Evolutionary conservation across 2,888 invertebrate species (phyloP).

Genomic region (Ceraclea dissimilis): DNA sequence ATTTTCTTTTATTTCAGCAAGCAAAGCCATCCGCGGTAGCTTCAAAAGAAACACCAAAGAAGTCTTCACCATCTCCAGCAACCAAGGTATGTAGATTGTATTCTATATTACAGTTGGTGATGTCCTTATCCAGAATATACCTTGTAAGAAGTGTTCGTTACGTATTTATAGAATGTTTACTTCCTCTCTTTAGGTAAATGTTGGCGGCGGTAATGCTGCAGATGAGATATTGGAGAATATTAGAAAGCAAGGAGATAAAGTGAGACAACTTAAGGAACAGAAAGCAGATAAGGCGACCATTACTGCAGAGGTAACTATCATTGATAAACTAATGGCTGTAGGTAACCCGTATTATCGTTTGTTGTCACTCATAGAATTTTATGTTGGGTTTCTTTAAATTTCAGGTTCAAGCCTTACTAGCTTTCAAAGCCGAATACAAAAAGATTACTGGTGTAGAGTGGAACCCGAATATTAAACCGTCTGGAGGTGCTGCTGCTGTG

Average conservation of each 20-base stretch:
- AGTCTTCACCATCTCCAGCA: conserved; percentile 5
- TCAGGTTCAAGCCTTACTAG: conserved; percentile 45
- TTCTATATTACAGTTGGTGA: too few relatives aligned
- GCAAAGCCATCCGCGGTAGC: neutral
- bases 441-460: conserved; percentile 49
- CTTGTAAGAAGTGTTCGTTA: too few relatives aligned
- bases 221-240: conserved; percentile 38
- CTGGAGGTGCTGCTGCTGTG: conserved; percentile 37
- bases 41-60: neutral
- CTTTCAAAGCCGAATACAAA: conserved; percentile 62
- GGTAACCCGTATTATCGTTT: too few relatives aligned
- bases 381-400: too few relatives aligned
- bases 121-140: too few relatives aligned
- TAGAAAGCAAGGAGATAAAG: conserved; percentile 54
- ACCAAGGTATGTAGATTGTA: conserved; percentile 11
- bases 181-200: too few relatives aligned
- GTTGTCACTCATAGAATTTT: too few relatives aligned
- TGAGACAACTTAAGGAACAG: conserved; percentile 59
- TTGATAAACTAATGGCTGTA: too few relatives aligned
- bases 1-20: conserved; percentile 3
- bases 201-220: conserved; percentile 19
- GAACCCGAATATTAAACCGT: conserved; percentile 36
- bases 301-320: conserved; percentile 20
- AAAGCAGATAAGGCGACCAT: conserved; percentile 54
- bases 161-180: too few relatives aligned